These are phyloP conservation scores for Pandion haliaetus DNA, from an alignment of 2,113 vertebrate genomes.

Conservation along the genomic window DNA sequence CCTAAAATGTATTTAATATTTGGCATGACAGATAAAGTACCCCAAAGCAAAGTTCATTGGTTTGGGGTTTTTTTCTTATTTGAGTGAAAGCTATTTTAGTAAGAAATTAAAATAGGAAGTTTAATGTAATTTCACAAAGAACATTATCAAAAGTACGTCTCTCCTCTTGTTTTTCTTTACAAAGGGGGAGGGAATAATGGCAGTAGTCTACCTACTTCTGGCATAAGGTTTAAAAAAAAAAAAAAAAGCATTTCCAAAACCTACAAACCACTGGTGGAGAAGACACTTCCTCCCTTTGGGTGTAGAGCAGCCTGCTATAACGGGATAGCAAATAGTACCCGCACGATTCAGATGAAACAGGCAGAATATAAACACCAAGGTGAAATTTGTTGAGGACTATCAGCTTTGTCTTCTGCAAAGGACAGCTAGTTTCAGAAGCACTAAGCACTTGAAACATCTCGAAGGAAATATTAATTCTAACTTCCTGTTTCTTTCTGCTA, in stretches of 20 bases:
- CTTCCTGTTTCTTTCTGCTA: not conserved
- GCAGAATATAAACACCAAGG: not conserved
- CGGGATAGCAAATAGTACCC: fast-evolving
- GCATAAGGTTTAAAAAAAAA: not conserved
- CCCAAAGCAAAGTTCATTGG: not conserved
- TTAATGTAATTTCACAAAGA: not conserved
- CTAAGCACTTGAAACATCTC: not conserved
- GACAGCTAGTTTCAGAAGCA: not conserved
- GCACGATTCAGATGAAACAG: fast-evolving
- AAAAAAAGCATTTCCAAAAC: not conserved
- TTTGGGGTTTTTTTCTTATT: not conserved
- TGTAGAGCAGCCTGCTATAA: not conserved
- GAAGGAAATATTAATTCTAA: not conserved
- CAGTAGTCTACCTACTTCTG: not conserved
- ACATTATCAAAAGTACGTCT: fast-evolving
- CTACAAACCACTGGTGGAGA: not conserved
- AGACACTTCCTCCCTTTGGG: not conserved
- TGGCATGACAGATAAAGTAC: not conserved
- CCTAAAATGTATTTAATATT: not conserved
- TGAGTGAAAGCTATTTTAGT: not conserved
- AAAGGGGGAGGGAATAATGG: not conserved
- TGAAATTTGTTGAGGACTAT: not conserved
- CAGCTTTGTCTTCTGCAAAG: not conserved
- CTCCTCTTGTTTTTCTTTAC: not conserved
- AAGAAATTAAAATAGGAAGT: not conserved